Percentiles rank a stretch among this genome's conserved stretches.
These are phyloP conservation scores for Cassiopea andromeda DNA, from an alignment of 30 jellyfish, hydroid and myxozoan species.

Conservation along the genomic window DNA sequence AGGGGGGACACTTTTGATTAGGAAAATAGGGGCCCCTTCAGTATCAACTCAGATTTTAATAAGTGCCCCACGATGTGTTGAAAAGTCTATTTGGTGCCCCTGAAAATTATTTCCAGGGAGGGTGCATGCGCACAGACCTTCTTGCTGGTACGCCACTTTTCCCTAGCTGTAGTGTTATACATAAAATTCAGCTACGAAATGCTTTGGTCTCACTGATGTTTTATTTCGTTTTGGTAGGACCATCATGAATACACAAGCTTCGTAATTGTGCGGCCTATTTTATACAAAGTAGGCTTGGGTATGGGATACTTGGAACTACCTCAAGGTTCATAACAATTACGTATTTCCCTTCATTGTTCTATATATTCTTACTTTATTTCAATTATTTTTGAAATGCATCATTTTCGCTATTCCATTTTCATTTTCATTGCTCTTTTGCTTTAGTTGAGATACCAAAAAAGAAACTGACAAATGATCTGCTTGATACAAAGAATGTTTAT, in stretches of 20 bases:
- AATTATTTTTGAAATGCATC: background rate
- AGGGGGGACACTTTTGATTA: too few species aligned
- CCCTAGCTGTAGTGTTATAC: too few species aligned
- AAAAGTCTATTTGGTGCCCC: too few species aligned
- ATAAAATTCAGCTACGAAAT: too few species aligned
- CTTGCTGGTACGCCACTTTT: too few species aligned
- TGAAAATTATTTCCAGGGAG: too few species aligned
- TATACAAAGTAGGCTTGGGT: constrained; percentile 96
- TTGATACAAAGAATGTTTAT: constrained; percentile 94
- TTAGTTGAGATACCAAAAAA: constrained; percentile 94
- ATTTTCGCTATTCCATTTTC: background rate
- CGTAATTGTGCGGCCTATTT: constrained; percentile 74
- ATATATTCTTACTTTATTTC: background rate
- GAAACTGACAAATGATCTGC: constrained; percentile 63
- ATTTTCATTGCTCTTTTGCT: background rate
- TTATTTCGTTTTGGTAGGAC: constrained; percentile 55
- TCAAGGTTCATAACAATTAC: constrained; percentile 69
- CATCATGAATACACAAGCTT: constrained; percentile 77
- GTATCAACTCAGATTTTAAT: too few species aligned
- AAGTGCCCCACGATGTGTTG: too few species aligned
- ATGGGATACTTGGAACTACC: constrained; percentile 99
- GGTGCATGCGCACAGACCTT: too few species aligned
- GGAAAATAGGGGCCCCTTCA: too few species aligned
- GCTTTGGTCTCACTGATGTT: background rate
- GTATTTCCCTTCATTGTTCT: background rate